Conservation (phyloP, 92 coral and sea anemone species). For the Porites evermanni region DNA sequence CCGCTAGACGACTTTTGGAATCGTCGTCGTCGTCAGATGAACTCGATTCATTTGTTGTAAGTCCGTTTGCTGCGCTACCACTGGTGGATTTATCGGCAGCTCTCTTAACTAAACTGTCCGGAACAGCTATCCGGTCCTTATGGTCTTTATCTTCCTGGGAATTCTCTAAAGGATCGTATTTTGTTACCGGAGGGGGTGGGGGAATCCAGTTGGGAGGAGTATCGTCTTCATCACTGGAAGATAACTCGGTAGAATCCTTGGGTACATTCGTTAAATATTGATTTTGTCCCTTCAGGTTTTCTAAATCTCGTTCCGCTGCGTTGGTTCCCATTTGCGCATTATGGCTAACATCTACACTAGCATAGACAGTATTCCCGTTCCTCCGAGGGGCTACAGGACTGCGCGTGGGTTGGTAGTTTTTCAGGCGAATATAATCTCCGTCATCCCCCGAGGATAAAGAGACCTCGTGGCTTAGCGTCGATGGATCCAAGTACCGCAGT, state of each 20-base stretch:
- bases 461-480: not conserved
- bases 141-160: constrained; percentile 66
- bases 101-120: constrained; percentile 10
- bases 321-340: not conserved
- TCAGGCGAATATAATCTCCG: constrained; percentile 19
- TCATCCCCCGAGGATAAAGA: constrained; percentile 5
- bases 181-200: constrained; percentile 20
- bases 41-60: constrained; percentile 13
- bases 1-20: not conserved
- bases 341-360: not conserved
- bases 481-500: constrained; percentile 40
- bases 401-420: constrained; percentile 16
- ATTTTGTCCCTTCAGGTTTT: not conserved
- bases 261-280: not conserved
- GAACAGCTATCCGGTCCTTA: constrained; percentile 34
- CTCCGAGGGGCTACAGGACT: constrained; percentile 20
- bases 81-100: not conserved
- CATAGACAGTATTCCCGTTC: not conserved
- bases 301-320: not conserved
- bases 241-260: not conserved
- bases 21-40: not conserved
- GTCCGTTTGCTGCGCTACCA: not conserved
- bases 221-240: not conserved
- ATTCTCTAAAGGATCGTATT: constrained; percentile 35
- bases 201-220: constrained; percentile 39